Base-by-base conservation (phyloP, 2,797 vertebrate genomes). In the Otolemur crassicaudatus region DNA sequence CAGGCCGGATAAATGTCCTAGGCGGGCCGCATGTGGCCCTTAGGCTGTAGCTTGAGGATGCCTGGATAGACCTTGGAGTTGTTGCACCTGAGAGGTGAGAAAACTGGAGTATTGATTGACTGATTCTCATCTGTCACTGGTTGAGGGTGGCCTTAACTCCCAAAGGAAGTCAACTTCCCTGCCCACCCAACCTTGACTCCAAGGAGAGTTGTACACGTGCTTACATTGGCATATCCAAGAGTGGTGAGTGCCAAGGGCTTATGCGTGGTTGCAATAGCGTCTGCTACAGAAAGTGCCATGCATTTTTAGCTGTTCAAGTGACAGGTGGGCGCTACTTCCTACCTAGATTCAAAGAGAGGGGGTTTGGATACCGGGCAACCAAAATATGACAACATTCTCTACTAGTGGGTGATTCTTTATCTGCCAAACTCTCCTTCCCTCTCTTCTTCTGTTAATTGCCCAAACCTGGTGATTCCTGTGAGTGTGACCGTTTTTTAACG, bases 221-320 rank as follows among this genome's bases (percentile, higher is more conserved):
- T 82, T 63, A 37, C 34, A 2, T 9, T 85, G 88, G 29, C 76
- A 19, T 87, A 31, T 11, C 34, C 12, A 34, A n/a, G n/a, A 89
- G 49, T 20, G 1, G 65, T 65, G 43, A 46, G 29, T 81, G 53
- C 46, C n/a, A 11, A 58, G 87, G 43, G 73, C 70, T 92, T 43
- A 69, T 82, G 61, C 3, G 12, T 87, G 83, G 84, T n/a, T 75
- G 77, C 58, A 72, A 80, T 29, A 90, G 61, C 63, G 43, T 83
- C 67, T 65, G 56, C 75, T 80, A n/a, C 46, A 94, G 31, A 0
- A 63, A 77, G 61, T 49, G 60, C 46, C 67, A 25, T 75, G 76
- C 70, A 84, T 65, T 90, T 95, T 90, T 69, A 92, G 87, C 76
- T 75, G 23, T 49, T 85, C 56, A 5, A 89, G 85, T 90, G 61